Percentiles rank a stretch among this genome's conserved stretches.
Conservation (phyloP, 2,113 vertebrate genomes). For the Candoia aspera region DNA sequence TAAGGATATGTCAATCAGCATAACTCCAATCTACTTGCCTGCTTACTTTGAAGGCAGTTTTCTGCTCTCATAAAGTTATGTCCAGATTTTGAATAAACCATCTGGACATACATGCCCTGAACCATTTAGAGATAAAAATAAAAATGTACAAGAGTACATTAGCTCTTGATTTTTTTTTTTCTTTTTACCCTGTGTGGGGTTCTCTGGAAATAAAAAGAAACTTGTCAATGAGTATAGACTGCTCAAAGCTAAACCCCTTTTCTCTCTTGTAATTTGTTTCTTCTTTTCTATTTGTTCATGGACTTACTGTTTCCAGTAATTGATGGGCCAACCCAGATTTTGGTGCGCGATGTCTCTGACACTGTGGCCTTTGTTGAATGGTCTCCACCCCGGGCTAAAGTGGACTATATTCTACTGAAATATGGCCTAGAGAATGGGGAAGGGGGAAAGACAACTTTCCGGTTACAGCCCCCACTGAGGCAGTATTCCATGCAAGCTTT, state of each 20-base stretch:
- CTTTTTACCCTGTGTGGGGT: background rate
- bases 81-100: background rate
- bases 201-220: background rate
- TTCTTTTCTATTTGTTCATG: background rate
- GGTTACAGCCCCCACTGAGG: conserved; percentile 92
- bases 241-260: background rate
- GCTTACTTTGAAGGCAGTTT: background rate
- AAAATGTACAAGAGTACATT: background rate
- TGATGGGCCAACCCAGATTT: conserved; percentile 88
- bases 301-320: conserved; percentile 77
- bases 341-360: conserved; percentile 92
- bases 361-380: conserved; percentile 97
- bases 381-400: conserved; percentile 87
- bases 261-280: background rate
- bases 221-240: background rate
- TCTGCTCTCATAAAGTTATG: background rate
- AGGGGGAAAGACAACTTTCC: conserved; percentile 88
- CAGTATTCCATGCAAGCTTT: conserved; percentile 96
- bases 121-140: background rate
- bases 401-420: conserved; percentile 90
- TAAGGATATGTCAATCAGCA: background rate
- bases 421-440: conserved; percentile 86
- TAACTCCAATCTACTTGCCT: background rate
- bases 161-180: background rate
- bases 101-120: background rate